Conservation (phyloP, 2,888 invertebrate species). For the Leptura quadrifasciata region DNA sequence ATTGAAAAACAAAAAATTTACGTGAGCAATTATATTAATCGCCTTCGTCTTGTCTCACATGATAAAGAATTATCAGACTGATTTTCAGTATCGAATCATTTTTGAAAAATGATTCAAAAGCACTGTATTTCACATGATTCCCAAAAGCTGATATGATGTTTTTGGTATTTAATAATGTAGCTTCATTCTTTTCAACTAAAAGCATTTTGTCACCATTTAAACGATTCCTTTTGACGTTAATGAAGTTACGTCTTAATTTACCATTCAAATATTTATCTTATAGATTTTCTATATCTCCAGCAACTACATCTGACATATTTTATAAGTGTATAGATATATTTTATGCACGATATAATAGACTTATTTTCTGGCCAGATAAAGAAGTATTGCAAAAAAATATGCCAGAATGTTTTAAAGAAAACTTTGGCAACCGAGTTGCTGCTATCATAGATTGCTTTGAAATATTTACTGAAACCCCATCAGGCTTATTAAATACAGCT, state of each 20-base stretch:
- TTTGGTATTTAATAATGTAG: slow-evolving; percentile 29
- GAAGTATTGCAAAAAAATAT: slow-evolving; percentile 27
- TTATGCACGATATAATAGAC: slow-evolving; percentile 16
- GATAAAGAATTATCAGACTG: too few relatives aligned
- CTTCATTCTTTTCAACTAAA: slow-evolving; percentile 27
- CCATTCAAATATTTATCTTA: slow-evolving; percentile 36
- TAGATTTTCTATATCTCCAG: slow-evolving; percentile 29
- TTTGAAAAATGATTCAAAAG: slow-evolving; percentile 10
- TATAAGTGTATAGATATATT: slow-evolving; percentile 26
- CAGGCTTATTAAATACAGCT: slow-evolving; percentile 21
- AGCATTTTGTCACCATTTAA: slow-evolving; percentile 34
- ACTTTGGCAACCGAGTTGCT: slow-evolving; percentile 27
- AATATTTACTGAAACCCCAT: slow-evolving; percentile 2
- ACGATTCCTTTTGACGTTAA: slow-evolving; percentile 22
- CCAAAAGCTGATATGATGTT: slow-evolving; percentile 35
- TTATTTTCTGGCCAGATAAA: slow-evolving; percentile 31
- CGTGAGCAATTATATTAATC: too few relatives aligned
- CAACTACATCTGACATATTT: slow-evolving; percentile 32
- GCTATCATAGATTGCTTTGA: slow-evolving; percentile 43
- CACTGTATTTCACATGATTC: slow-evolving; percentile 17
- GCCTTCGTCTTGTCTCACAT: too few relatives aligned
- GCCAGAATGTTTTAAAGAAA: slow-evolving; percentile 36
- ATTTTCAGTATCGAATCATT: too few relatives aligned
- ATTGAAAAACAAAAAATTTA: too few relatives aligned
- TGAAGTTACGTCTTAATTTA: slow-evolving; percentile 26